These are phyloP conservation scores for Mechanitis messenoides DNA, from an alignment of 2,888 invertebrate species.

Conservation along the genomic window DNA sequence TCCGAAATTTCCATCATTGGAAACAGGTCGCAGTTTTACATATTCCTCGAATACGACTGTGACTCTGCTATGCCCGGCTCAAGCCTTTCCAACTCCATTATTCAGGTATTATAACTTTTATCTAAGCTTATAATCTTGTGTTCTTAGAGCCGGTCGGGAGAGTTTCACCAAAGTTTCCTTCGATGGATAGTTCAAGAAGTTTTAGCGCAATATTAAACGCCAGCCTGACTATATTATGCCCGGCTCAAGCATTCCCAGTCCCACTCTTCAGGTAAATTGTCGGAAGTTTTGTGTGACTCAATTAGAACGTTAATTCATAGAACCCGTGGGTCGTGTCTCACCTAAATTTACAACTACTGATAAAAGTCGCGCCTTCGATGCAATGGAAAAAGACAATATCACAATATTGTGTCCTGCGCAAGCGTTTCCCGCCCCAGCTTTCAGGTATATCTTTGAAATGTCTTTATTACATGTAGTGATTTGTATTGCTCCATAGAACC, in stretches of 20 bases:
- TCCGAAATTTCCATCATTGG: slow-evolving; percentile 78
- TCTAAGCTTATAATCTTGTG: slow-evolving; percentile 43
- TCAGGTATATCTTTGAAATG: slow-evolving; percentile 70
- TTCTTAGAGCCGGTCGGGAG: slow-evolving; percentile 79
- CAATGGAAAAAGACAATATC: slow-evolving; percentile 64
- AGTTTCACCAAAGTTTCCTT: slow-evolving; percentile 78
- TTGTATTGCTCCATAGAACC: slow-evolving; percentile 76
- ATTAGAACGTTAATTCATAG: slow-evolving; percentile 53
- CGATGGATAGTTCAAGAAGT: slow-evolving; percentile 79
- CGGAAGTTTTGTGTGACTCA: slow-evolving; percentile 18
- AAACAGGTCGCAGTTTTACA: slow-evolving; percentile 71
- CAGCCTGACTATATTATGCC: slow-evolving; percentile 81
- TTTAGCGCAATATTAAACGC: slow-evolving; percentile 70
- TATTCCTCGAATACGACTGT: slow-evolving; percentile 68
- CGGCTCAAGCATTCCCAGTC: slow-evolving; percentile 85
- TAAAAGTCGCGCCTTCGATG: slow-evolving; percentile 80
- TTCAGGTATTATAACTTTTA: slow-evolving; percentile 78
- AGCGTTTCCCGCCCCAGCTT: slow-evolving; percentile 82
- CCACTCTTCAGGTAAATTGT: slow-evolving; percentile 81
- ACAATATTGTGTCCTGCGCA: slow-evolving; percentile 84
- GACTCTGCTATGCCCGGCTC: slow-evolving; percentile 81
- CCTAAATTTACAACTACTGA: slow-evolving; percentile 81
- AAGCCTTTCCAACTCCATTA: slow-evolving; percentile 83
- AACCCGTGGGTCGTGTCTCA: slow-evolving; percentile 81
- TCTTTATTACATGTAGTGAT: slow-evolving; percentile 24